Conservation (phyloP, 2,797 vertebrate species). For the Coilia nasus region DNA sequence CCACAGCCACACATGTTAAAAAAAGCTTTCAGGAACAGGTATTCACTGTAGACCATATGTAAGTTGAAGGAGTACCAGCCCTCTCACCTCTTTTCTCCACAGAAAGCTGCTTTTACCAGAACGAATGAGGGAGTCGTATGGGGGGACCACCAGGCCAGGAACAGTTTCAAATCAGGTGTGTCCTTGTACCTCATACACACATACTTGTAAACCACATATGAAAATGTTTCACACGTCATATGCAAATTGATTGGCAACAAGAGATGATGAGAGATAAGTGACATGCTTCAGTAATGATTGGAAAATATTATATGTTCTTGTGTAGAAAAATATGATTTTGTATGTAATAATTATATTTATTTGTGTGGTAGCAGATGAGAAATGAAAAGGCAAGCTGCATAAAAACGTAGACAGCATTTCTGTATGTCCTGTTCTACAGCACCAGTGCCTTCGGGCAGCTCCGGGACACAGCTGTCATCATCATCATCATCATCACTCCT, state of each 20-base stretch:
- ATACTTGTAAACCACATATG: background rate
- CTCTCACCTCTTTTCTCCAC: background rate
- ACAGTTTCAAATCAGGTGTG: background rate
- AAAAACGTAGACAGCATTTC: background rate
- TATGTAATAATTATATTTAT: background rate
- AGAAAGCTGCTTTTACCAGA: background rate
- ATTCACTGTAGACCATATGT: background rate
- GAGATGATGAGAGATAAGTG: no score
- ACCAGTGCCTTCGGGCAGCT: slow-evolving; percentile 42
- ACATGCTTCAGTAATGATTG: background rate
- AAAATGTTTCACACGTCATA: background rate
- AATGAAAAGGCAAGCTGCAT: background rate
- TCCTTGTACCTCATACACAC: background rate
- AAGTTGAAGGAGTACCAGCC: background rate
- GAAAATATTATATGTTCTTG: background rate
- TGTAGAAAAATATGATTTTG: background rate
- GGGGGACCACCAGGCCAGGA: background rate
- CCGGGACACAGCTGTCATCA: slow-evolving; percentile 33
- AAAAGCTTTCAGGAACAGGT: background rate
- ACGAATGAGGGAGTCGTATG: background rate
- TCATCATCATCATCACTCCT: slow-evolving; percentile 32
- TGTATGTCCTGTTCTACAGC: slow-evolving; percentile 30
- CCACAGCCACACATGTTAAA: background rate
- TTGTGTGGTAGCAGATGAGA: background rate
- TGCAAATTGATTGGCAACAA: background rate